Conservation (phyloP, 2,888 invertebrate species). For the Drosophila austrosaltans region DNA sequence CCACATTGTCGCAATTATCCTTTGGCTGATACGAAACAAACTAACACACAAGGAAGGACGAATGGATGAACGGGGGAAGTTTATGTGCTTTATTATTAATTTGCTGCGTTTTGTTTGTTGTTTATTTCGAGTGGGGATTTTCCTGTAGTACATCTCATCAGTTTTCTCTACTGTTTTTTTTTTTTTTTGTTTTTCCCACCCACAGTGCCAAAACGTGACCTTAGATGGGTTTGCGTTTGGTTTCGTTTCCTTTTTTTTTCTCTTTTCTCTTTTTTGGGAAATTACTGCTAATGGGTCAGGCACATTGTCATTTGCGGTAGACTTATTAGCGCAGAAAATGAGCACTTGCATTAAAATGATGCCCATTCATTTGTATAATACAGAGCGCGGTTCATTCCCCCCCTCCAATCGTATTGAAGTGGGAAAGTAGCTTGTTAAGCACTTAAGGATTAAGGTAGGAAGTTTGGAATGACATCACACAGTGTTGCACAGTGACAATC, state of each 20-base stretch:
- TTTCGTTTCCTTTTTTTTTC: background rate
- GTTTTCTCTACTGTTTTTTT: slow-evolving; percentile 21
- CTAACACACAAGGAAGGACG: slow-evolving; percentile 16
- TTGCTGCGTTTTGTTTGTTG: slow-evolving; percentile 70
- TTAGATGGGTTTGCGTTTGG: slow-evolving; percentile 43
- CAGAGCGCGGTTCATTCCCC: background rate
- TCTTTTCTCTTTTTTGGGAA: slow-evolving; percentile 35
- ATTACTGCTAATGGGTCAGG: slow-evolving; percentile 62
- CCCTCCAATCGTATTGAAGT: background rate
- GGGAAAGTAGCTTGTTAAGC: slow-evolving; percentile 22
- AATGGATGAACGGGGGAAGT: background rate
- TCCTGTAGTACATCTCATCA: slow-evolving; percentile 22
- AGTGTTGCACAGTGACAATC: background rate
- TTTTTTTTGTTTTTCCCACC: slow-evolving; percentile 59
- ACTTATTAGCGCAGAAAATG: slow-evolving; percentile 9
- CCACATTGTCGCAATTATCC: slow-evolving; percentile 80
- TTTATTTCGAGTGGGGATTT: slow-evolving; percentile 62
- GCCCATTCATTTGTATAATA: slow-evolving; percentile 3
- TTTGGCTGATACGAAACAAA: slow-evolving; percentile 18
- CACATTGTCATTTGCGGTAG: slow-evolving; percentile 5
- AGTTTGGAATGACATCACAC: background rate
- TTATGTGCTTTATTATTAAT: slow-evolving; percentile 60
- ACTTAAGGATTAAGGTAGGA: background rate
- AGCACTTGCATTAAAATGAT: slow-evolving; percentile 1
- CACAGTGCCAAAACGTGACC: slow-evolving; percentile 79